Conservation (phyloP, 2,113 vertebrate genomes). For the Chaetura pelagica region DNA sequence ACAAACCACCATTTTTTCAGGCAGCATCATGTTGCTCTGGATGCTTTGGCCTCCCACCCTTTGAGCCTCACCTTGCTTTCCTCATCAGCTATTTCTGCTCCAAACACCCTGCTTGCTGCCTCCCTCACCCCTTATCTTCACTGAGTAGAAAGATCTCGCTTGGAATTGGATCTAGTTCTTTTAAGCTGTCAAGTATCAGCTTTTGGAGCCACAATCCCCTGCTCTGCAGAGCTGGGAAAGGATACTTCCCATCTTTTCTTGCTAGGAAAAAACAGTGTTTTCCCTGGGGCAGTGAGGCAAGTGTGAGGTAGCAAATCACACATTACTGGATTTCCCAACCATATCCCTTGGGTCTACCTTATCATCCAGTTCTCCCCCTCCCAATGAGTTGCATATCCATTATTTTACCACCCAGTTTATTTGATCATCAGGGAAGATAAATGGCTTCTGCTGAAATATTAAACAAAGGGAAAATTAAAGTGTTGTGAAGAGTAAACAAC, state of each 20-base stretch:
- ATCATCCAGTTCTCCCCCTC: not conserved
- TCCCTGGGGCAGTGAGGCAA: not conserved
- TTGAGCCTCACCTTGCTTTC: not conserved
- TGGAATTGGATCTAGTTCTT: not conserved
- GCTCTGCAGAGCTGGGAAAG: not conserved
- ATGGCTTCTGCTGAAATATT: conserved; percentile 72
- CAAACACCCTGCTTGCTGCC: not conserved
- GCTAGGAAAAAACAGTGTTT: conserved; percentile 34
- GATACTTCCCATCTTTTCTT: not conserved
- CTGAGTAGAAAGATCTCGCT: not conserved
- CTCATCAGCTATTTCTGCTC: not conserved
- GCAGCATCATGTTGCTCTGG: not conserved
- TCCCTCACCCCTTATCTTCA: not conserved
- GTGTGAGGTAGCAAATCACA: conserved; percentile 38
- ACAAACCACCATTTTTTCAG: not conserved
- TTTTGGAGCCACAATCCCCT: not conserved
- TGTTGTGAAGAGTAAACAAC: conserved; percentile 54
- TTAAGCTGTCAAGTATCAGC: not conserved
- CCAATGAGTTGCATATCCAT: conserved; percentile 30
- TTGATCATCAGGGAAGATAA: conserved; percentile 73
- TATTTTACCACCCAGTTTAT: conserved; percentile 68
- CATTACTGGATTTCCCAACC: conserved; percentile 2
- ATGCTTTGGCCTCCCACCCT: not conserved
- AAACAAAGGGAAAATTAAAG: conserved; percentile 72
- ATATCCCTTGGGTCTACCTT: not conserved